Evolutionary conservation across 2,797 vertebrate species (phyloP).

Genomic region (Triplophysa bombifrons): DNA sequence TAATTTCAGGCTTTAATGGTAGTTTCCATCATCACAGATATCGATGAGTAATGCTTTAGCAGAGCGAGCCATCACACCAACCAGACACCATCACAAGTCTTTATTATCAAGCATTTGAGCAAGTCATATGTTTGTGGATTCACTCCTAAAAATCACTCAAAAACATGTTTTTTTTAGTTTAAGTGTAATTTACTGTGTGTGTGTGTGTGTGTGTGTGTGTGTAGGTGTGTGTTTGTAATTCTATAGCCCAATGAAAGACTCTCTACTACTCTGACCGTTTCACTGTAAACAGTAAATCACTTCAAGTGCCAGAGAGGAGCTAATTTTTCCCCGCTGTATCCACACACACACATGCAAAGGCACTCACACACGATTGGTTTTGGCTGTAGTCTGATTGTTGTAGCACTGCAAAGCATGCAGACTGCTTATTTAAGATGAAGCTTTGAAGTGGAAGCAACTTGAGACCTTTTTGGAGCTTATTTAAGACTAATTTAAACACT

Average conservation of each 20-base stretch:
- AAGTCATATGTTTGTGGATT: constrained; percentile 14
- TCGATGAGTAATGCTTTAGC: not conserved
- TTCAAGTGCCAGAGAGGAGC: constrained; percentile 36
- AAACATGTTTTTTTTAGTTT: constrained; percentile 26
- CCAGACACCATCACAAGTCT: not conserved
- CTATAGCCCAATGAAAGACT: constrained; percentile 2
- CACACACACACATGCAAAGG: constrained; percentile 17
- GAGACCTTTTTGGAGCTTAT: constrained; percentile 7
- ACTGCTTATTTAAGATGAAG: constrained; percentile 13
- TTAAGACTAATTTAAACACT: constrained; percentile 28
- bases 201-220: not conserved
- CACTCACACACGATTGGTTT: constrained; percentile 15
- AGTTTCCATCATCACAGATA: constrained; percentile 4
- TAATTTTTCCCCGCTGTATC: constrained; percentile 42
- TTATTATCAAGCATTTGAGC: constrained; percentile 14
- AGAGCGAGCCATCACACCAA: constrained; percentile 1
- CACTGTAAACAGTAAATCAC: constrained; percentile 43
- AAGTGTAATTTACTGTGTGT: constrained; percentile 58
- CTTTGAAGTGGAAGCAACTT: constrained; percentile 23
- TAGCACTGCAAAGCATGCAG: not conserved
- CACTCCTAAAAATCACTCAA: constrained; percentile 19
- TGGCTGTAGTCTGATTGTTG: not conserved
- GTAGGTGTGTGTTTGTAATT: constrained; percentile 14
- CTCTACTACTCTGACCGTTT: constrained; percentile 41
- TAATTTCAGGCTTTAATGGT: not conserved